These are phyloP conservation scores for Tauraco erythrolophus DNA, from an alignment of 2,113 vertebrate species.

Conservation along the genomic window DNA sequence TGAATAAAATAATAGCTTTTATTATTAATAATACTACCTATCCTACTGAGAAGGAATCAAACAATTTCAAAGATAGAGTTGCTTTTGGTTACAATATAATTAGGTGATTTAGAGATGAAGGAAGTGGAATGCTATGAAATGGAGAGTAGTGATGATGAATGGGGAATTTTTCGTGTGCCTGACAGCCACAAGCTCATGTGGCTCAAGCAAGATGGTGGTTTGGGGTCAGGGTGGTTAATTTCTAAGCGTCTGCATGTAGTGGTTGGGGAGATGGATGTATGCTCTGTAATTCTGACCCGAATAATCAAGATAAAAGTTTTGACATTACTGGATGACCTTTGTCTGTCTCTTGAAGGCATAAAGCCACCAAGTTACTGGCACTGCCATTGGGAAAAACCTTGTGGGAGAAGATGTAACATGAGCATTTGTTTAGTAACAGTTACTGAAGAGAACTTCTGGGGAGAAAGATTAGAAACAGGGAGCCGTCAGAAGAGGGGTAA, in stretches of 20 bases:
- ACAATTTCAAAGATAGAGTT: background rate
- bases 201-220: background rate
- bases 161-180: rapidly evolving
- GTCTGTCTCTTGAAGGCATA: background rate
- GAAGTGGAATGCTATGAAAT: background rate
- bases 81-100: background rate
- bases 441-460: background rate
- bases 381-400: background rate
- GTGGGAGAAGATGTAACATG: background rate
- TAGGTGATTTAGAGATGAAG: background rate
- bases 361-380: background rate
- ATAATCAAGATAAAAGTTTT: background rate
- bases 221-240: background rate
- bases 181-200: background rate
- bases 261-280: background rate
- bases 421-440: background rate
- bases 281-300: background rate
- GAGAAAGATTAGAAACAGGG: background rate
- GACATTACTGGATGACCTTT: background rate
- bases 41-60: background rate
- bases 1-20: background rate
- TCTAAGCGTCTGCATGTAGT: background rate
- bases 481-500: background rate
- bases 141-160: background rate
- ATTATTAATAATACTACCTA: background rate